Percentiles rank a stretch among this genome's conserved stretches.
Conservation (phyloP, 2,797 vertebrate genomes). For the Tenualosa thibaudeaui region DNA sequence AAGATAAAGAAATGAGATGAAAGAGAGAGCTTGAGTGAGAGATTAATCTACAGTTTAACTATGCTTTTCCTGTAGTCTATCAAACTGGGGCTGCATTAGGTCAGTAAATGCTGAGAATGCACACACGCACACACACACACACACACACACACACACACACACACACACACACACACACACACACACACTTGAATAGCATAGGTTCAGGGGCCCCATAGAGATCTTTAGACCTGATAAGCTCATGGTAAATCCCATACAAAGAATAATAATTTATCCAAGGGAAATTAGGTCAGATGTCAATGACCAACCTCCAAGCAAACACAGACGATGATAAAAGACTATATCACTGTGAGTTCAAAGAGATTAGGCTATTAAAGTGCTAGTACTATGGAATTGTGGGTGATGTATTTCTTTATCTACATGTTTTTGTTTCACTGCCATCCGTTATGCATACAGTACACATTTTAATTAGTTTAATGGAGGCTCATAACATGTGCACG, state of each 20-base stretch:
- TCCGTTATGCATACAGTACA: neutral
- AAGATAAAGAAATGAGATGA: neutral
- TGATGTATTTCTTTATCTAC: neutral
- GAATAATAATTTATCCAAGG: neutral
- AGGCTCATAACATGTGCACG: neutral
- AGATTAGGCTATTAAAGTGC: neutral
- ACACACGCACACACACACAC: slow-evolving; percentile 23
- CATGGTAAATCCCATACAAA: neutral
- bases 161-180: slow-evolving; percentile 28
- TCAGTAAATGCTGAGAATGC: slow-evolving; percentile 38
- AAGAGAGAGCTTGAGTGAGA: neutral
- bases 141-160: slow-evolving; percentile 33
- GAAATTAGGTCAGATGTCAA: neutral
- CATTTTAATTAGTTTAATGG: neutral
- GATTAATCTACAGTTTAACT: neutral
- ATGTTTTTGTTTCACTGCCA: neutral
- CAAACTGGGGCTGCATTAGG: neutral
- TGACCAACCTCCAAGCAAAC: neutral
- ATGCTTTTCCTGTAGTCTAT: neutral
- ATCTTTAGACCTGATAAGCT: neutral
- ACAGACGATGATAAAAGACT: neutral
- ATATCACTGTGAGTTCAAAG: neutral
- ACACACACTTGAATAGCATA: neutral
- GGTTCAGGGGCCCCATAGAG: neutral
- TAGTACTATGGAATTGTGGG: neutral